phyloP scores from a whole-genome alignment of 2,113 vertebrate species.

The Lophura nycthemera region DNA sequence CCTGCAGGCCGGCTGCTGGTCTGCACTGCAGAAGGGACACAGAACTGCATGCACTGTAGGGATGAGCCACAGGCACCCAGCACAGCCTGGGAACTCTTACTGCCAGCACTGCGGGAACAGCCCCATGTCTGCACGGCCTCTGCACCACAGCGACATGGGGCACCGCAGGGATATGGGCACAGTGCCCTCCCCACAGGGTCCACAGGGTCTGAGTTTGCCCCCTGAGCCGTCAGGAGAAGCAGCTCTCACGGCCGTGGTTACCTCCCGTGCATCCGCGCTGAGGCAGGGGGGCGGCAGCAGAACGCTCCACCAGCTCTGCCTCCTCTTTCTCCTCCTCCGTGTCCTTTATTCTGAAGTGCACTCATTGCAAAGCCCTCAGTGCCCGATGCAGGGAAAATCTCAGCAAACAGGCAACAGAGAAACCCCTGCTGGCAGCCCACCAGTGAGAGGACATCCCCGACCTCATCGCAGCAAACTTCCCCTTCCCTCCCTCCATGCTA shows the following conservation, averaged over 20 bases:
- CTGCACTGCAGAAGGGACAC: background rate
- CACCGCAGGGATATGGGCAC: accelerated
- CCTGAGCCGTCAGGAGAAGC: accelerated
- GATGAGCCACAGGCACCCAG: background rate
- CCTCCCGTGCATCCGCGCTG: conserved; percentile 13
- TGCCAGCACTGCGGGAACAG: accelerated
- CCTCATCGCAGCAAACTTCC: background rate
- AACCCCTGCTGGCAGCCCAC: background rate
- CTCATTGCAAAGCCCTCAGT: background rate
- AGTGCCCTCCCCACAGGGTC: background rate
- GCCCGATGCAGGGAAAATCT: background rate
- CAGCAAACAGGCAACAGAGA: background rate
- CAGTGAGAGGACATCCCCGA: background rate
- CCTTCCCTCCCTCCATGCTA: background rate
- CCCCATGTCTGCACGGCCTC: accelerated
- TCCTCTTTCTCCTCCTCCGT: conserved; percentile 12
- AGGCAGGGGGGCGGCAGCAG: conserved; percentile 15
- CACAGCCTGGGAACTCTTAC: background rate
- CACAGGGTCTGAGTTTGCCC: background rate
- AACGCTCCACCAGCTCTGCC: conserved; percentile 33
- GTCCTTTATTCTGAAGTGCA: background rate
- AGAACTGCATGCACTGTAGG: accelerated
- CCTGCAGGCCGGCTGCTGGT: background rate
- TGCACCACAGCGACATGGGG: accelerated
- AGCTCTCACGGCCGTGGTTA: background rate